Percentiles rank a stretch among this genome's conserved stretches.
Evolutionary conservation across 2,113 vertebrate genomes (phyloP).

Genomic region (Alosa alosa): DNA sequence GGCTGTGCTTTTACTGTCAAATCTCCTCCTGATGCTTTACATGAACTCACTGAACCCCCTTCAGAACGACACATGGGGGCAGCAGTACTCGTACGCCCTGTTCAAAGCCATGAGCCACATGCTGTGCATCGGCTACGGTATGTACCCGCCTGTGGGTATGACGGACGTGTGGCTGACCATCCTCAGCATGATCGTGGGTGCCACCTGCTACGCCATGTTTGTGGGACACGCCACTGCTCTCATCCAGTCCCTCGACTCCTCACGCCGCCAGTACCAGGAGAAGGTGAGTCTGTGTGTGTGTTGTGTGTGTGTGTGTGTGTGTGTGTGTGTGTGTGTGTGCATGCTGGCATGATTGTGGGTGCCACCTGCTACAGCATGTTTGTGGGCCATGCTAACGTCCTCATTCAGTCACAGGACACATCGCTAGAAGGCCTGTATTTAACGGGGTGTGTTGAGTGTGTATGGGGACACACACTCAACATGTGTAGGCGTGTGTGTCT

Average conservation of each 20-base stretch:
- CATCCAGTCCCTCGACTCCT: constrained; percentile 97
- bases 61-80: constrained; percentile 96
- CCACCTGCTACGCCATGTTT: constrained; percentile 99
- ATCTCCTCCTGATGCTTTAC: background rate
- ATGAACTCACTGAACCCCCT: too few relatives aligned
- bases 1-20: background rate
- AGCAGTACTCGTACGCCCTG: constrained; percentile 95
- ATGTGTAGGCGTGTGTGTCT: background rate
- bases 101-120: constrained; percentile 99
- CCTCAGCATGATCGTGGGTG: constrained; percentile 98
- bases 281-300: constrained; percentile 77
- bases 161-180: constrained; percentile 98
- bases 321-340: too few relatives aligned
- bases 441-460: too few relatives aligned
- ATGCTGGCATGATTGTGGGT: background rate
- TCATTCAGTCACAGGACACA: too few relatives aligned
- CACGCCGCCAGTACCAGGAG: constrained; percentile 95
- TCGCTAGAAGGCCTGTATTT: background rate
- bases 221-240: constrained; percentile 97
- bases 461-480: background rate
- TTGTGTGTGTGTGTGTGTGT: too few relatives aligned
- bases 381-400: too few relatives aligned
- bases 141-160: constrained; percentile 93
- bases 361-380: background rate
- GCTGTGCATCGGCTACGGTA: constrained; percentile 96